Percentiles rank a stretch among this genome's conserved stretches.
These are phyloP conservation scores for Coelopa frigida DNA, from an alignment of 1,140 invertebrate species.

Conservation along the genomic window DNA sequence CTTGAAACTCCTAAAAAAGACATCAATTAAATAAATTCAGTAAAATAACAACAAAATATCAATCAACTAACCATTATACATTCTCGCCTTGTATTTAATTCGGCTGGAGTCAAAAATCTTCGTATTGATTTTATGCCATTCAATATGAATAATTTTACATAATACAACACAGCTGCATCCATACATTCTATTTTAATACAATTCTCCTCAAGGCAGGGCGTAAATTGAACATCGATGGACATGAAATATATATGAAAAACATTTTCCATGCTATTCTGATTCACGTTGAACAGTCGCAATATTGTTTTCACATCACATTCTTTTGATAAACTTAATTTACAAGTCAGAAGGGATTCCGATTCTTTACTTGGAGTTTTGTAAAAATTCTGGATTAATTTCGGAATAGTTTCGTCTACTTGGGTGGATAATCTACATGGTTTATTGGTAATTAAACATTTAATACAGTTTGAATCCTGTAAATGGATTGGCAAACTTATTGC, in stretches of 20 bases:
- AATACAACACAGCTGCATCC: slow-evolving; percentile 22
- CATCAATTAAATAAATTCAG: background rate
- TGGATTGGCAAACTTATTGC: slow-evolving; percentile 24
- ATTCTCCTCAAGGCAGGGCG: too few relatives aligned
- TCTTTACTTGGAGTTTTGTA: background rate
- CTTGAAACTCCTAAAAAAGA: slow-evolving; percentile 23
- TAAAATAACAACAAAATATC: background rate
- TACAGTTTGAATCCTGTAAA: slow-evolving; percentile 11
- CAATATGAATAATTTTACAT: slow-evolving; percentile 21
- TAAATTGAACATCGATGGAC: too few relatives aligned
- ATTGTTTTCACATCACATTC: slow-evolving; percentile 1
- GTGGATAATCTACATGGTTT: too few relatives aligned
- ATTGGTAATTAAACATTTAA: slow-evolving; percentile 1
- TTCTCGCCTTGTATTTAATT: background rate
- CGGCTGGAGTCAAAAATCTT: background rate
- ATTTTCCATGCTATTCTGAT: too few relatives aligned
- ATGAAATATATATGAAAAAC: too few relatives aligned
- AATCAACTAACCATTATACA: slow-evolving; percentile 3
- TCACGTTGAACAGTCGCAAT: slow-evolving; percentile 16
- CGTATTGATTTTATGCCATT: too few relatives aligned
- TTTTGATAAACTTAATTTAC: slow-evolving; percentile 20
- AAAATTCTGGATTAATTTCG: slow-evolving; percentile 3
- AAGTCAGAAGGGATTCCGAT: background rate
- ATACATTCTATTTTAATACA: too few relatives aligned
- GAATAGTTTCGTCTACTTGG: too few relatives aligned